A percentile compares a stretch with the other conserved stretches of the same genome.
Evolutionary conservation across 2,113 vertebrate species (phyloP).

Genomic region (Rana temporaria): DNA sequence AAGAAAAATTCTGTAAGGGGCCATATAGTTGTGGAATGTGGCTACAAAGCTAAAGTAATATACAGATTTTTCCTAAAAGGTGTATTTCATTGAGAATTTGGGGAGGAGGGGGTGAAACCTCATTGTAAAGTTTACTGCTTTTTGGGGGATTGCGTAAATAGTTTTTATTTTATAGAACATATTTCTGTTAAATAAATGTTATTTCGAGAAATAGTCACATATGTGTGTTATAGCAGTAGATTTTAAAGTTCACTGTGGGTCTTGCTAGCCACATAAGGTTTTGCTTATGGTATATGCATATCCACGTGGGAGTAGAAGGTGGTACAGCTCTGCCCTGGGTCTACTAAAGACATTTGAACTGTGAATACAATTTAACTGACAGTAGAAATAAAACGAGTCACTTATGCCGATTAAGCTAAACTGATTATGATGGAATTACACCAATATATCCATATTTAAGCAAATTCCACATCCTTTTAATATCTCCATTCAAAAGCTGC

Average conservation of each 20-base stretch:
- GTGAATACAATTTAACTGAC: too few relatives aligned
- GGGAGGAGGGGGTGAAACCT: constrained; percentile 1
- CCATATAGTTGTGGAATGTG: neutral
- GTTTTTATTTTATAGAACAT: constrained; percentile 27
- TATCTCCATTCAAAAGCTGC: too few relatives aligned
- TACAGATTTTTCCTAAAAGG: constrained; percentile 2
- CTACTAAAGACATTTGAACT: too few relatives aligned
- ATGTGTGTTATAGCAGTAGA: neutral
- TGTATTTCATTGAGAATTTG: neutral
- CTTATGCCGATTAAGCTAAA: too few relatives aligned
- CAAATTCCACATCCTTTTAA: too few relatives aligned
- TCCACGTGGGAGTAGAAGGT: neutral
- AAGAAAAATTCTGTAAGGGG: constrained; percentile 1
- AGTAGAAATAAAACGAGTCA: too few relatives aligned
- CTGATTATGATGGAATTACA: too few relatives aligned
- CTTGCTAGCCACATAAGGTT: constrained; percentile 26
- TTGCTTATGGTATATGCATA: neutral
- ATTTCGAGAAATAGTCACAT: constrained; percentile 15
- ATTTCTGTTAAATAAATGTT: constrained; percentile 22
- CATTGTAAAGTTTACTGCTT: neutral
- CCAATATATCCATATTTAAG: too few relatives aligned
- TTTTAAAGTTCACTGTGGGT: neutral
- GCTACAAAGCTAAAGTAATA: neutral
- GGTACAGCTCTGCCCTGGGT: neutral
- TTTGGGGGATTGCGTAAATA: constrained; percentile 34